Conservation (phyloP, 2,113 vertebrate species). For the Alexandromys fortis region DNA sequence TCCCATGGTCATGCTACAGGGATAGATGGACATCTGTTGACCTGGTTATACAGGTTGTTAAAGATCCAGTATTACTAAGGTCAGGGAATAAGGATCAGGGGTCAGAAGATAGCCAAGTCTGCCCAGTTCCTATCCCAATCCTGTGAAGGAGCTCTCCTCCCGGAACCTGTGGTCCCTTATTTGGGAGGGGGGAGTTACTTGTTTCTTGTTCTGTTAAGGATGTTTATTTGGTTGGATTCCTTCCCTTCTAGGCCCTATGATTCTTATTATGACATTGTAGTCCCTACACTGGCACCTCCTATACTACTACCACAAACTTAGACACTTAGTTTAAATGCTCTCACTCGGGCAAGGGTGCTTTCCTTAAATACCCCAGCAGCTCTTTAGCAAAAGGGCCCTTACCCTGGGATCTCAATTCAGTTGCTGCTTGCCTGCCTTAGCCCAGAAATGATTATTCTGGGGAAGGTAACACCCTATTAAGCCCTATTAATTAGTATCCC, state of each 20-base stretch:
- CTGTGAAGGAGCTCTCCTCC: constrained; percentile 64
- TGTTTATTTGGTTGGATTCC: constrained; percentile 71
- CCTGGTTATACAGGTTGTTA: constrained; percentile 84
- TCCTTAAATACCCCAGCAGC: constrained; percentile 63
- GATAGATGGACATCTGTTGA: constrained; percentile 72
- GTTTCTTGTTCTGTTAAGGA: constrained; percentile 57
- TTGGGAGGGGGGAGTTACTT: constrained; percentile 61
- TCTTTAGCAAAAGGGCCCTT: constrained; percentile 72
- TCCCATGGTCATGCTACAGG: constrained; percentile 59
- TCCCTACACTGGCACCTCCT: constrained; percentile 65
- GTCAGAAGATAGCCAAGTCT: constrained; percentile 72
- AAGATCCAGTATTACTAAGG: constrained; percentile 78
- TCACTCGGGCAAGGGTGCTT: constrained; percentile 81
- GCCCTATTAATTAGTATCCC: constrained; percentile 28
- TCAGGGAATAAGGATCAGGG: constrained; percentile 62
- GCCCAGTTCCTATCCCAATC: constrained; percentile 64
- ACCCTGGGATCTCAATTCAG: constrained; percentile 51
- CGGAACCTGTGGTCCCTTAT: constrained; percentile 62
- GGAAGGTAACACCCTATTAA: constrained; percentile 65
- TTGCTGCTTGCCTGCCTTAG: constrained; percentile 74
- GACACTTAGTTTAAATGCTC: constrained; percentile 74
- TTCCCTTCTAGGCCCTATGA: constrained; percentile 58
- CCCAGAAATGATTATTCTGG: constrained; percentile 75
- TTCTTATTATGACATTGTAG: constrained; percentile 50
- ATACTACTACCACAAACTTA: constrained; percentile 64